Evolutionary conservation across 2,113 vertebrate species (phyloP).

Genomic region (Melospiza melodia): DNA sequence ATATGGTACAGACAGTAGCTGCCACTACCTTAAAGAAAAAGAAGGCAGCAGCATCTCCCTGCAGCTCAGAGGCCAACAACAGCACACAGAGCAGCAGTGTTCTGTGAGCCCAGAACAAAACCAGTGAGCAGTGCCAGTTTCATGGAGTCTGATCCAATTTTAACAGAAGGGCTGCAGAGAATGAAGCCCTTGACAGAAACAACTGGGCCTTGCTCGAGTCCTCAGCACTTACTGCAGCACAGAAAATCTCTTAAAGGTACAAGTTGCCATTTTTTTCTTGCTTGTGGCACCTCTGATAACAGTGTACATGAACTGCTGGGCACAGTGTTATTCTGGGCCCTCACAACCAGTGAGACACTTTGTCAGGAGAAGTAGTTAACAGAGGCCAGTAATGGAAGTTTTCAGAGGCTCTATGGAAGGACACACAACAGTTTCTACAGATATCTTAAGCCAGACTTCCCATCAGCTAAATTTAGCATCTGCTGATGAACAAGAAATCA

Average conservation of each 20-base stretch:
- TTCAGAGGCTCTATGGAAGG: not conserved
- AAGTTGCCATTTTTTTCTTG: not conserved
- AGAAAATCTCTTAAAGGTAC: not conserved
- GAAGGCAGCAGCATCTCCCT: not conserved
- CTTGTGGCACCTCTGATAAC: not conserved
- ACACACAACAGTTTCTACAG: not conserved
- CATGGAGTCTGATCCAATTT: not conserved
- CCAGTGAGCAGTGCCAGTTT: not conserved
- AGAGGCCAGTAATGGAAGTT: not conserved
- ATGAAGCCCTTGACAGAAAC: slow-evolving; percentile 16
- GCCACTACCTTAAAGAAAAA: not conserved
- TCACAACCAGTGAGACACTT: not conserved
- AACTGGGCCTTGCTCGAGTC: not conserved
- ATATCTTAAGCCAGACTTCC: not conserved
- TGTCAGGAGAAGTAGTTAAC: not conserved
- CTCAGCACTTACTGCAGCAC: not conserved
- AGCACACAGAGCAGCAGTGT: not conserved
- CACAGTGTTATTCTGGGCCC: not conserved
- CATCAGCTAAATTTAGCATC: not conserved
- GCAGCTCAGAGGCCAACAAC: not conserved
- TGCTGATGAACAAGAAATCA: not conserved
- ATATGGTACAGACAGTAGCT: not conserved
- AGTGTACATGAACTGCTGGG: not conserved
- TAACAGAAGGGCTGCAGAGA: slow-evolving; percentile 1
- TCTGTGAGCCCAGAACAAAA: not conserved